A percentile compares a stretch with the other conserved stretches of the same genome.
These are phyloP conservation scores for Pollenia amentaria DNA, from an alignment of 2,888 invertebrate genomes.

Conservation along the genomic window DNA sequence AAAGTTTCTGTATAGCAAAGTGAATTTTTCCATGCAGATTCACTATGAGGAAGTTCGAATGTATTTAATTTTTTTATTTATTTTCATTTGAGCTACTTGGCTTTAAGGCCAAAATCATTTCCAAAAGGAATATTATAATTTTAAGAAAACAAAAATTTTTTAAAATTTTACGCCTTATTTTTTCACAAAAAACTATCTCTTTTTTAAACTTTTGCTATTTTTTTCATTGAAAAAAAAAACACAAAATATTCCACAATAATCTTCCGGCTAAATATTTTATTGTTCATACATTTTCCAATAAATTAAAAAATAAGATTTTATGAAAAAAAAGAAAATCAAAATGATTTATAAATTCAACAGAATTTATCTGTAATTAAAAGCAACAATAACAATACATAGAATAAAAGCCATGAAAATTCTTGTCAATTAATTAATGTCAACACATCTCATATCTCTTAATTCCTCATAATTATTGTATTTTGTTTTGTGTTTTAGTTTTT, in stretches of 20 bases:
- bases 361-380: conserved; percentile 40
- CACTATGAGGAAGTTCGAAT: too few relatives aligned
- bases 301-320: conserved; percentile 8
- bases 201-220: background rate
- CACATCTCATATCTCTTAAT: conserved; percentile 26
- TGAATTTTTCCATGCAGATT: too few relatives aligned
- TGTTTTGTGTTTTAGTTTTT: conserved; percentile 2
- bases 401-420: conserved; percentile 42
- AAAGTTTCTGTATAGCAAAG: too few relatives aligned
- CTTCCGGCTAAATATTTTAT: conserved; percentile 48
- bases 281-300: conserved; percentile 37
- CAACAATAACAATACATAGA: conserved; percentile 25
- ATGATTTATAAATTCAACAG: conserved; percentile 24
- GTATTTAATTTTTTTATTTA: too few relatives aligned
- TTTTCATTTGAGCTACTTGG: too few relatives aligned
- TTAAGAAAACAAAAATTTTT: too few relatives aligned
- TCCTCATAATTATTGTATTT: conserved; percentile 35
- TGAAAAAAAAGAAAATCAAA: conserved; percentile 32
- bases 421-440: conserved; percentile 61
- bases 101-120: too few relatives aligned
- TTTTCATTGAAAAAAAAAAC: conserved; percentile 11
- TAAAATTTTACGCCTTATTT: too few relatives aligned
- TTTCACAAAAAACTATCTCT: too few relatives aligned
- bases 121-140: too few relatives aligned
- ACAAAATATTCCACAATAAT: conserved; percentile 22